phyloP scores from a whole-genome alignment of 2,797 vertebrate genomes.

The Picus viridis region DNA sequence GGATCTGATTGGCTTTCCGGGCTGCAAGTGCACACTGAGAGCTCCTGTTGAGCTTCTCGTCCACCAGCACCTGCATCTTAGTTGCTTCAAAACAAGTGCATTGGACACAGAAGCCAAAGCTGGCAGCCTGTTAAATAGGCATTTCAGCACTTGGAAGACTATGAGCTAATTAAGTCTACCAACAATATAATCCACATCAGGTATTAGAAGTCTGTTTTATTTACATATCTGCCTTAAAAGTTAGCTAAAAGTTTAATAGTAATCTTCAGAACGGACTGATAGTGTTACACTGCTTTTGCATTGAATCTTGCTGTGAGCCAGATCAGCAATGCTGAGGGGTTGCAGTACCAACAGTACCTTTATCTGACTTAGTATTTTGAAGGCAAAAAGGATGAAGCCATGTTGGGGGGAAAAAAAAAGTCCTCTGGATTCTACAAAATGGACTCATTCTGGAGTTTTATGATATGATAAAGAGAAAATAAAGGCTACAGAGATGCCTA shows the following conservation, averaged over 20 bases:
- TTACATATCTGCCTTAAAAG: background rate
- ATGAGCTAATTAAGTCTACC: background rate
- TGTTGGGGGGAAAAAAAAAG: background rate
- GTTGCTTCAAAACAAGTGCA: background rate
- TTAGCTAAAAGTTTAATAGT: constrained; percentile 55
- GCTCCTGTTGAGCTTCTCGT: no score
- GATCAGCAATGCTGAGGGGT: no score
- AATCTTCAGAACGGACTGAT: constrained; percentile 44
- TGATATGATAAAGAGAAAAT: background rate
- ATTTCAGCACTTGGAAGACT: background rate
- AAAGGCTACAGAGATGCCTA: background rate
- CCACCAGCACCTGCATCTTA: background rate
- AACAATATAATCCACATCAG: background rate
- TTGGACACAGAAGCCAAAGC: fast-evolving
- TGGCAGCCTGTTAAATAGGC: background rate
- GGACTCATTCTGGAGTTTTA: background rate
- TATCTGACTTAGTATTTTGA: constrained; percentile 6
- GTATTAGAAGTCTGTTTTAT: background rate
- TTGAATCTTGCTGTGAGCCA: background rate
- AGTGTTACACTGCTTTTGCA: background rate
- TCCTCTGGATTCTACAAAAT: background rate
- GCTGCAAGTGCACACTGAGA: no score
- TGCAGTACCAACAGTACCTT: background rate
- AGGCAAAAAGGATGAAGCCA: constrained; percentile 24
- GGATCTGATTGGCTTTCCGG: no score